Conservation (phyloP, 2,113 vertebrate species). For the Catharus fuscescens region DNA sequence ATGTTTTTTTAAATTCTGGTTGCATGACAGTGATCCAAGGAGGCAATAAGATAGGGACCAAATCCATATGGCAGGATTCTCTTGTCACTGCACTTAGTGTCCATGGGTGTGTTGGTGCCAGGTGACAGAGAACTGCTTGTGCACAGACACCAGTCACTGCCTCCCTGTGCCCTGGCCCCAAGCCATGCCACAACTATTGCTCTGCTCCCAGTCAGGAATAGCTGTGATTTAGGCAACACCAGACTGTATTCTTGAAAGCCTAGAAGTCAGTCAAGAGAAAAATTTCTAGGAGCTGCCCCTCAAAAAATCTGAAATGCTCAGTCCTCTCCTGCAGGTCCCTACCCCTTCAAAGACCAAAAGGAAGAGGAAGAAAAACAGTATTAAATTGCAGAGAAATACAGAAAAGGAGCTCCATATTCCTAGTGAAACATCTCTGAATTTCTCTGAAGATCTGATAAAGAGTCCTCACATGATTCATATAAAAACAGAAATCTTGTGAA, state of each 20-base stretch:
- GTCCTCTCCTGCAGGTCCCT: background rate
- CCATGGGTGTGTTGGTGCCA: background rate
- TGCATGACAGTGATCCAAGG: background rate
- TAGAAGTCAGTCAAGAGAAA: background rate
- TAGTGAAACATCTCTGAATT: background rate
- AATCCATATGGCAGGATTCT: background rate
- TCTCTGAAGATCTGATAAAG: background rate
- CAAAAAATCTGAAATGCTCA: background rate
- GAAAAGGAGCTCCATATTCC: background rate
- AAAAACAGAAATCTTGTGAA: background rate
- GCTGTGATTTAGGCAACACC: background rate
- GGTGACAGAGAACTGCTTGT: background rate
- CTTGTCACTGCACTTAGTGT: background rate
- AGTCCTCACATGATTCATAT: rapidly evolving
- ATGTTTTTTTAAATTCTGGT: background rate
- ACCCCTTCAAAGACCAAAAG: background rate
- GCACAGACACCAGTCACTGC: background rate
- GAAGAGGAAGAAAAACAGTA: background rate
- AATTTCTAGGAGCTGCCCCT: background rate
- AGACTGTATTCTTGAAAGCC: background rate
- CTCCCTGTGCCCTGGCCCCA: background rate
- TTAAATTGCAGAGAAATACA: background rate
- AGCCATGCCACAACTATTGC: background rate
- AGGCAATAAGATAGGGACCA: background rate
- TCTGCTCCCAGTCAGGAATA: background rate